Conservation (phyloP, 2,797 vertebrate genomes). For the Phalanger gymnotis region DNA sequence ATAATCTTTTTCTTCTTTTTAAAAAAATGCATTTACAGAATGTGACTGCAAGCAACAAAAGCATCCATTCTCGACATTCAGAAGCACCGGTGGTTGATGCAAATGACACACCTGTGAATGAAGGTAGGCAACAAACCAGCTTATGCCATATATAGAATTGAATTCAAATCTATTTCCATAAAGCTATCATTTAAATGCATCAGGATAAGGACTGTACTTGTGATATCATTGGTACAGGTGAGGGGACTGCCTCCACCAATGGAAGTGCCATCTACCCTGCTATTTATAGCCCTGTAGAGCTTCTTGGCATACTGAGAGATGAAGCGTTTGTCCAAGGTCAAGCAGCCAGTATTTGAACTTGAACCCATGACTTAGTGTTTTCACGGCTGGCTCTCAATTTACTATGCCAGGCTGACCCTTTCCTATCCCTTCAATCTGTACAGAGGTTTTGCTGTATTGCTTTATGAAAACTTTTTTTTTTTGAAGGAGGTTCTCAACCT, state of each 20-base stretch:
- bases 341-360: background rate
- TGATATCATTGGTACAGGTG: background rate
- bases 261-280: background rate
- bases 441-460: background rate
- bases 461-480: background rate
- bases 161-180: conserved; percentile 65
- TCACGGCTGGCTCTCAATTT: background rate
- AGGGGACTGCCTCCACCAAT: background rate
- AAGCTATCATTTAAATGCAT: conserved; percentile 21
- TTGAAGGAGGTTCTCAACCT: background rate
- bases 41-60: conserved; percentile 25
- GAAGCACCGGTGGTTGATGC: background rate
- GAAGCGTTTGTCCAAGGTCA: background rate
- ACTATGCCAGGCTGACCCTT: background rate
- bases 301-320: background rate
- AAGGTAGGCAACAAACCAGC: conserved; percentile 60
- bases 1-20: conserved; percentile 52
- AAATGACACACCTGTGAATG: background rate
- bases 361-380: background rate
- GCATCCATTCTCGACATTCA: conserved; percentile 25
- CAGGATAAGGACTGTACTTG: background rate
- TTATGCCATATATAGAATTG: conserved; percentile 34
- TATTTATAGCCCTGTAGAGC: background rate
- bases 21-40: conserved; percentile 26
- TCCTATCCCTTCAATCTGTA: background rate